A percentile compares a stretch with the other conserved stretches of the same genome.
Conservation (phyloP, 2,888 invertebrate species). For the Antheraea assamensis region DNA sequence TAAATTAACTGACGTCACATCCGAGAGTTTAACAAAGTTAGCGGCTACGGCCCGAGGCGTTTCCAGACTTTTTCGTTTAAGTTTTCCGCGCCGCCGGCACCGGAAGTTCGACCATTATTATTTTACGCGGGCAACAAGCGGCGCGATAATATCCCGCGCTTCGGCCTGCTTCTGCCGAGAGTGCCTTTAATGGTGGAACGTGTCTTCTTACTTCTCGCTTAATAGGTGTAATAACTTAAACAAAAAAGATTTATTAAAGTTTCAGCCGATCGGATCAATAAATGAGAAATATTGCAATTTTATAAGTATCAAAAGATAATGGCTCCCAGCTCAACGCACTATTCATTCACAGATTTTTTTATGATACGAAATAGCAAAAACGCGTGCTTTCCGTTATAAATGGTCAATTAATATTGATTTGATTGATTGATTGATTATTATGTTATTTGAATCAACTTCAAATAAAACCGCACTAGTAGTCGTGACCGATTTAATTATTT, state of each 20-base stretch:
- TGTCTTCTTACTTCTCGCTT: constrained; percentile 78
- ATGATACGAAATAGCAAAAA: too few relatives aligned
- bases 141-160: constrained; percentile 81
- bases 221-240: constrained; percentile 80
- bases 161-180: constrained; percentile 62
- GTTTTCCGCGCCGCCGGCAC: constrained; percentile 81
- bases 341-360: too few relatives aligned
- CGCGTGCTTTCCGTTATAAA: too few relatives aligned
- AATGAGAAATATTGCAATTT: constrained; percentile 27
- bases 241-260: constrained; percentile 71
- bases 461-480: too few relatives aligned
- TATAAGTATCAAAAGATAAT: neutral
- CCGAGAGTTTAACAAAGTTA: constrained; percentile 72
- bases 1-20: constrained; percentile 82
- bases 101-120: constrained; percentile 83
- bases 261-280: constrained; percentile 45
- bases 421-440: too few relatives aligned
- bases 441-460: too few relatives aligned
- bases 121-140: constrained; percentile 83
- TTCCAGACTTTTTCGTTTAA: constrained; percentile 79
- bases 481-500: too few relatives aligned
- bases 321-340: neutral
- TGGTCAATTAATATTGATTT: too few relatives aligned
- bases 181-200: constrained; percentile 75
- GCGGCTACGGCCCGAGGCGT: constrained; percentile 72